Evolutionary conservation across 1,140 invertebrate genomes (phyloP), one percentile per base, ranked within the genome.

Genomic region (Reticulitermes speratus): DNA sequence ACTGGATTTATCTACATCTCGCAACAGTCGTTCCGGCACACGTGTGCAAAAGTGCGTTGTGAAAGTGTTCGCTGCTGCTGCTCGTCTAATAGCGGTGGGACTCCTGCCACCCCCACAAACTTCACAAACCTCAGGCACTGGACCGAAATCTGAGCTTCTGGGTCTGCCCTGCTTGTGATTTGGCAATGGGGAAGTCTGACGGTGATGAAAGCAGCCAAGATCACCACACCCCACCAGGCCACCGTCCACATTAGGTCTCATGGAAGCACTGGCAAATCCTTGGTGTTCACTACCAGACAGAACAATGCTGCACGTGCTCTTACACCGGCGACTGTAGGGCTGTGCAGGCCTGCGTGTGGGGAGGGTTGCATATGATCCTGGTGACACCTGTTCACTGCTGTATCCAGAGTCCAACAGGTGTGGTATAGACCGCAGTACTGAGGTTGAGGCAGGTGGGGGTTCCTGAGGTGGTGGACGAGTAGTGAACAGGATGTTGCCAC

Each of bases 271-370:
- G 65, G 19, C 32, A 7, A n/a, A n/a, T 38, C 81, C 48, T 19
- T 38, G 81, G 44, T 21, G 32, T 19, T 84, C 82, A 30, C 21
- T 44, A 14, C 52, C 55, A 30, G 86, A 86, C 23, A 87, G 84
- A 16, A 94, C 92, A 69, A 95, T 95, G 88, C 93, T 95, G 88
- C 94, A 95, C 0, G 95, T 95, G 89, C 94, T 96, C 83, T 92
- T 93, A 87, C 94, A 95, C 9, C 91, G 88, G 11, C 91, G 89
- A 65, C 90, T 90, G 83, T 90, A 90, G 0, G 91, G 90, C n/a
- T 91, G 91, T 1, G 90, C 87, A 0, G 89, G 84, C 59, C 89
- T 87, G 38, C 91, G 89, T 30, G 86, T 48, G 0, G 90, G 89
- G 19, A 90, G 85, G 86, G 89, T 90, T 30, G 88, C 89, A n/a